Percentiles rank a stretch among this genome's conserved stretches.
Evolutionary conservation across 2,888 invertebrate species (phyloP).

Genomic region (Thera britannica): DNA sequence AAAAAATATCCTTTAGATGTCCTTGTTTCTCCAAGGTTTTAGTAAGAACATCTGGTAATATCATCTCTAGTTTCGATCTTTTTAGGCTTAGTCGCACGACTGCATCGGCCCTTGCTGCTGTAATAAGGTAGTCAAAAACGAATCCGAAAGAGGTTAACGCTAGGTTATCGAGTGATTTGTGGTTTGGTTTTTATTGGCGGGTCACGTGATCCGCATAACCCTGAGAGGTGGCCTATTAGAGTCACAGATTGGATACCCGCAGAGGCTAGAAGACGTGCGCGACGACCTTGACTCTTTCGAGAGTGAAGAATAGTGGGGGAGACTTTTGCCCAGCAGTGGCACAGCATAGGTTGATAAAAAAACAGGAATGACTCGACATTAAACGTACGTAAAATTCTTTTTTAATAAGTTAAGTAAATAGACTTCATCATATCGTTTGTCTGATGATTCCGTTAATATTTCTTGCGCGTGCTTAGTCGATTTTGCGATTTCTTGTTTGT

Average conservation of each 20-base stretch:
- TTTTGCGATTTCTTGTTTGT: slow-evolving; percentile 6
- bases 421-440: slow-evolving; percentile 3
- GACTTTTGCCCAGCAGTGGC: no score
- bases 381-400: background rate
- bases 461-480: slow-evolving; percentile 1
- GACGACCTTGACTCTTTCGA: no score
- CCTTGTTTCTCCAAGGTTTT: slow-evolving; percentile 16
- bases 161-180: background rate
- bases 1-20: slow-evolving; percentile 31
- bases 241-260: no score
- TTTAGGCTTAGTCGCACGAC: background rate
- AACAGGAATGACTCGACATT: no score
- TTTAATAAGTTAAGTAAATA: background rate
- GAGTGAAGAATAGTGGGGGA: no score
- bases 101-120: background rate
- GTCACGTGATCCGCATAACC: no score
- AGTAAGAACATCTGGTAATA: background rate
- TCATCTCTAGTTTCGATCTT: background rate
- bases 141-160: background rate
- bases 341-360: no score
- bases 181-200: no score
- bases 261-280: no score
- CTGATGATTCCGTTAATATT: slow-evolving; percentile 5
- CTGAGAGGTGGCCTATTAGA: no score
- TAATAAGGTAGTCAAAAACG: background rate